Conservation (phyloP, 2,888 invertebrate genomes). For the Hetaerina titia region DNA sequence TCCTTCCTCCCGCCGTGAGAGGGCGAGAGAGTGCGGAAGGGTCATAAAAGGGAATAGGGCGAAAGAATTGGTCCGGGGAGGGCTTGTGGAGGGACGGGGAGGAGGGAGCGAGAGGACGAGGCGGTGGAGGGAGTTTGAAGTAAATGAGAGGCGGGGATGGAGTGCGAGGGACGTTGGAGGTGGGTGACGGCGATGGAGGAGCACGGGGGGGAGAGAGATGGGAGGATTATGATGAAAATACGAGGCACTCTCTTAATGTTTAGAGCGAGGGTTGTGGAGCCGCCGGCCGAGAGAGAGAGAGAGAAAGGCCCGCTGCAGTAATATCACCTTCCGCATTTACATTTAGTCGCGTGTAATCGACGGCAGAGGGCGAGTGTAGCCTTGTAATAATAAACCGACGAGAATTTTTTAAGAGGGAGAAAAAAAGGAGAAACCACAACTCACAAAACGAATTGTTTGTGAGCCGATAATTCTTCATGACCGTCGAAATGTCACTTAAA, state of each 20-base stretch:
- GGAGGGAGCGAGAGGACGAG: background rate
- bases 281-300: background rate
- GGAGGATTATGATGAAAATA: slow-evolving; percentile 34
- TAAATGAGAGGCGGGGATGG: slow-evolving; percentile 73
- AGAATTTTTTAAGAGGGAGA: background rate
- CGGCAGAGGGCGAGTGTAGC: background rate
- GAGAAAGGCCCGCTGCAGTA: background rate
- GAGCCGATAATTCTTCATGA: background rate
- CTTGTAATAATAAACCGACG: background rate
- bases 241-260: slow-evolving; percentile 23
- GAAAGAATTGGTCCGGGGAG: background rate
- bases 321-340: background rate
- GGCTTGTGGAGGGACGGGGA: background rate
- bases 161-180: slow-evolving; percentile 65
- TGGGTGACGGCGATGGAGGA: background rate
- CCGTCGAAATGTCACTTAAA: background rate
- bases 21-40: slow-evolving; percentile 45
- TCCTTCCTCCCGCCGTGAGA: background rate
- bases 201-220: background rate
- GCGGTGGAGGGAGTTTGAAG: slow-evolving; percentile 72
- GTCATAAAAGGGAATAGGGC: slow-evolving; percentile 65
- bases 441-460: background rate
- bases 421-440: background rate
- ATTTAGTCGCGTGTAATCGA: background rate
- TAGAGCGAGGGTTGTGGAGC: background rate